These are phyloP conservation scores for Hipposideros larvatus DNA, from an alignment of 2,797 vertebrate genomes.

Conservation along the genomic window DNA sequence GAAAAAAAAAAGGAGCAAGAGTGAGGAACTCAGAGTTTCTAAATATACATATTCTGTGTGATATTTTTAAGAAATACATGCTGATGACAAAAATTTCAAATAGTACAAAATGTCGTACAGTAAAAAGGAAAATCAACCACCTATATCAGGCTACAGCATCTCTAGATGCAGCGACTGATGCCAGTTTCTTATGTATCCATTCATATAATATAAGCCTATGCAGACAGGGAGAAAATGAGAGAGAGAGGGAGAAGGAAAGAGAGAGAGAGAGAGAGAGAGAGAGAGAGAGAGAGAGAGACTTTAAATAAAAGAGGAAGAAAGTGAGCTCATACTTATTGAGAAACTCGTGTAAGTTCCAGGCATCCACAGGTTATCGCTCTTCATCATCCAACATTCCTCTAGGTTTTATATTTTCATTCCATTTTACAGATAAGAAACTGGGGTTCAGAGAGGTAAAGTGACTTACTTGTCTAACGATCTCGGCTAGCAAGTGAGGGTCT, in stretches of 20 bases:
- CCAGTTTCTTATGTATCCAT: not conserved
- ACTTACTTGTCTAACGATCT: not conserved
- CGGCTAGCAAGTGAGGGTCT: not conserved
- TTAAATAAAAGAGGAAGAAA: not conserved
- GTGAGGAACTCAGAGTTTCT: not conserved
- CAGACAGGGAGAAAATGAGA: not conserved
- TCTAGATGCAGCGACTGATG: not conserved
- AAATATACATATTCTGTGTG: not conserved
- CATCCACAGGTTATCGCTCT: not conserved
- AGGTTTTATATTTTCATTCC: not conserved
- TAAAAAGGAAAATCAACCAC: not conserved
- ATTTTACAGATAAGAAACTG: not conserved
- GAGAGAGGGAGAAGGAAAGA: too few species aligned
- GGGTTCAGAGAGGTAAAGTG: not conserved
- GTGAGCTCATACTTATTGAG: not conserved
- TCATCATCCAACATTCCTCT: not conserved
- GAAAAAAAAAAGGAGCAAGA: not conserved
- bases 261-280: not conserved
- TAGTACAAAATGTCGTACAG: not conserved
- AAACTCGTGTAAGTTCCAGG: not conserved
- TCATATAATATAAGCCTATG: not conserved
- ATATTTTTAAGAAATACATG: not conserved
- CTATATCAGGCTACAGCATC: not conserved
- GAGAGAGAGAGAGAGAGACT: not conserved
- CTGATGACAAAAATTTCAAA: not conserved